Conservation (phyloP, 1,140 invertebrate genomes). For the Halyomorpha halys region DNA sequence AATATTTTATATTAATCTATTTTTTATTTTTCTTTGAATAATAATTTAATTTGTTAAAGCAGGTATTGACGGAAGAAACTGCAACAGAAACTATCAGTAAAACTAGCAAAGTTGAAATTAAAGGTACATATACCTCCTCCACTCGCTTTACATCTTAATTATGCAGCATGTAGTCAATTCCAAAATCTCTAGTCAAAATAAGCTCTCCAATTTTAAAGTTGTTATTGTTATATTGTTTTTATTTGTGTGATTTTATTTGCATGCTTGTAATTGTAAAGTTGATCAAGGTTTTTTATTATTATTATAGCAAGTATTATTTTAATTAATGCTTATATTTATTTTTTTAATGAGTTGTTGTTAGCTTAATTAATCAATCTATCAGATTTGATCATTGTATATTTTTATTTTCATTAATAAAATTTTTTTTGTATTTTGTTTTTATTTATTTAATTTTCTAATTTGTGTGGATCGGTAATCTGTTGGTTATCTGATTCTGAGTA, state of each 20-base stretch:
- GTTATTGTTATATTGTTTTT: constrained; percentile 1
- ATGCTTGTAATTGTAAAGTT: background rate
- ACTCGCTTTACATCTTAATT: constrained; percentile 12
- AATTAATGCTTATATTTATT: background rate
- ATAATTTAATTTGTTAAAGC: background rate
- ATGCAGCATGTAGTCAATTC: constrained; percentile 11
- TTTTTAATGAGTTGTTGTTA: background rate
- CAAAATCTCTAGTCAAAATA: constrained; percentile 20
- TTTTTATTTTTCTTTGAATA: constrained; percentile 1
- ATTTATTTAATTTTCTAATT: no score
- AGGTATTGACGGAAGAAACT: constrained; percentile 29
- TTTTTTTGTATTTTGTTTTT: no score
- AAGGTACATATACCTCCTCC: constrained; percentile 27
- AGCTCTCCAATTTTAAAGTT: background rate
- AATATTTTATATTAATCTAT: no score
- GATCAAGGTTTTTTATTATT: background rate
- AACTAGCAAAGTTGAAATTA: constrained; percentile 29
- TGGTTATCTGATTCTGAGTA: no score
- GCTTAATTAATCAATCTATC: background rate
- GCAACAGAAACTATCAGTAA: constrained; percentile 27
- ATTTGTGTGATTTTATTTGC: constrained; percentile 7
- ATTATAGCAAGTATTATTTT: background rate
- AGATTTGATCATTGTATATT: no score
- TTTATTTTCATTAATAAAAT: no score
- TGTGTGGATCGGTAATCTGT: no score